These are phyloP conservation scores for Leucophenga maculata DNA, from an alignment of 2,888 invertebrate genomes.

Conservation along the genomic window DNA sequence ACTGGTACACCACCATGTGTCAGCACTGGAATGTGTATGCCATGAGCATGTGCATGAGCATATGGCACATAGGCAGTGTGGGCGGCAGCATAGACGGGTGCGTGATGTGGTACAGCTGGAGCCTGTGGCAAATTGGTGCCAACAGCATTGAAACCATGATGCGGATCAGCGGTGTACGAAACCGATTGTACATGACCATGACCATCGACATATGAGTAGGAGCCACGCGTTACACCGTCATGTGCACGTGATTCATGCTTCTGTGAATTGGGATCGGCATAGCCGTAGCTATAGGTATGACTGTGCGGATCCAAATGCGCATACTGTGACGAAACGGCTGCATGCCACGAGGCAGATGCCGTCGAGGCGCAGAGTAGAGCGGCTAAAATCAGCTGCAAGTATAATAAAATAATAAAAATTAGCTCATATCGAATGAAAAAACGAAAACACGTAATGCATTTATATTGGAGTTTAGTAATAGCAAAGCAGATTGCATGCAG, in stretches of 20 bases:
- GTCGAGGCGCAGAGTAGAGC: constrained; percentile 66
- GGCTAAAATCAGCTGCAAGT: constrained; percentile 66
- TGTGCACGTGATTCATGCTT: constrained; percentile 77
- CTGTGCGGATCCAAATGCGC: constrained; percentile 77
- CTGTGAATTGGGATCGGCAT: constrained; percentile 77
- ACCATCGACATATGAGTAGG: constrained; percentile 81
- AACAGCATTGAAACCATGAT: constrained; percentile 78
- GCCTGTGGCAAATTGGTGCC: constrained; percentile 78
- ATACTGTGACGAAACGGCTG: constrained; percentile 74
- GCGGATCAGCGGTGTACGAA: constrained; percentile 77
- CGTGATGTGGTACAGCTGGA: constrained; percentile 69
- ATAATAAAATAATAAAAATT: not conserved
- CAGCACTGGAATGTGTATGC: constrained; percentile 60
- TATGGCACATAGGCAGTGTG: constrained; percentile 66
- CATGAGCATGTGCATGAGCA: constrained; percentile 54
- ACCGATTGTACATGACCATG: constrained; percentile 78
- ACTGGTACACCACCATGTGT: constrained; percentile 71
- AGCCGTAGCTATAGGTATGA: constrained; percentile 77
- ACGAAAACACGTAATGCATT: constrained; percentile 22
- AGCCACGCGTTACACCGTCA: constrained; percentile 78
- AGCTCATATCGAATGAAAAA: too few species aligned
- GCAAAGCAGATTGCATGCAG: not conserved
- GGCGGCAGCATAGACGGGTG: constrained; percentile 64
- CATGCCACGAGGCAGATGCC: constrained; percentile 68
- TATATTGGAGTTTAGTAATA: not conserved